Evolutionary conservation across 2,113 vertebrate genomes (phyloP).

Genomic region (Platichthys flesus): DNA sequence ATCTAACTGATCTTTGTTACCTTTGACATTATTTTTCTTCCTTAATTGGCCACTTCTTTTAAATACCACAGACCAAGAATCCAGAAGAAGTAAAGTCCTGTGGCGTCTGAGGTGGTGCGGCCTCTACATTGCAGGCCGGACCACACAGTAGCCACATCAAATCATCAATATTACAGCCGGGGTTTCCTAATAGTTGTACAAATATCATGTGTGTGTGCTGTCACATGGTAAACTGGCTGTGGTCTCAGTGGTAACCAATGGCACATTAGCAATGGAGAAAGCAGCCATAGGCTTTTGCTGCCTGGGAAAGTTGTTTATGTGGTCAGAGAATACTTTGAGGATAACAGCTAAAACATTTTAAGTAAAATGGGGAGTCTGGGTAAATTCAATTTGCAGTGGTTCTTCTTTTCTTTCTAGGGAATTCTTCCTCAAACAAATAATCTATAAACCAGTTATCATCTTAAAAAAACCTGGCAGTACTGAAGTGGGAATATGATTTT

Average conservation of each 20-base stretch:
- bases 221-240: slow-evolving; percentile 13
- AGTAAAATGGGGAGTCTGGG: neutral
- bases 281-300: slow-evolving; percentile 1
- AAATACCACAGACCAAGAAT: slow-evolving; percentile 19
- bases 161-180: slow-evolving; percentile 32
- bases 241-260: slow-evolving; percentile 33
- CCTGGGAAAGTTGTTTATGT: slow-evolving; percentile 40
- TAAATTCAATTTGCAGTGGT: neutral
- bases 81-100: slow-evolving; percentile 23
- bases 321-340: slow-evolving; percentile 23
- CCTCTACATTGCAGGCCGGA: slow-evolving; percentile 19
- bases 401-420: neutral
- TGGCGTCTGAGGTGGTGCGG: slow-evolving; percentile 16
- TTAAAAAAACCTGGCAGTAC: neutral
- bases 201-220: slow-evolving; percentile 2
- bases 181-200: slow-evolving; percentile 26
- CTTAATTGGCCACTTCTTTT: neutral
- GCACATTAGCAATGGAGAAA: slow-evolving; percentile 21
- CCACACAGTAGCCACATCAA: slow-evolving; percentile 56
- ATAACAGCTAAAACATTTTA: neutral
- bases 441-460: neutral
- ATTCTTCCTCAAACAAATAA: slow-evolving; percentile 18
- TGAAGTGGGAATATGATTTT: neutral
- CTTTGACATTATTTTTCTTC: neutral
- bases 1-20: neutral